These are phyloP conservation scores for Temnothorax unifasciatus DNA, from an alignment of 2,888 invertebrate genomes.

Conservation along the genomic window DNA sequence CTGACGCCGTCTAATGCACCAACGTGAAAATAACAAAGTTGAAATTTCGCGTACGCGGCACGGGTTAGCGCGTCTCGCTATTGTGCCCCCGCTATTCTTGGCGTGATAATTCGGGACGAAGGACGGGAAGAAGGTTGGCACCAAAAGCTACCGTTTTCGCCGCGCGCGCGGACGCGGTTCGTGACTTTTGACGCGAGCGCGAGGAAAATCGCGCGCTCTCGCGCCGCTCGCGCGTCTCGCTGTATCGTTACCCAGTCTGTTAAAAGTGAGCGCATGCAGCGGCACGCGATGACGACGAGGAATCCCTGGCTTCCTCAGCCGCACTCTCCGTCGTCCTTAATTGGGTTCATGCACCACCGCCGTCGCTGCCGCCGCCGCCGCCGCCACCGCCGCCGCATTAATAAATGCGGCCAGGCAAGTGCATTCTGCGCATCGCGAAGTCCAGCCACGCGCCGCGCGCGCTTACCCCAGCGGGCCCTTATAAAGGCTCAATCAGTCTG, in stretches of 20 bases:
- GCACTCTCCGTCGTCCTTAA: constrained; percentile 72
- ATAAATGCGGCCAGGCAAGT: constrained; percentile 80
- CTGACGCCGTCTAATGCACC: constrained; percentile 11
- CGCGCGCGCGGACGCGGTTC: constrained; percentile 30
- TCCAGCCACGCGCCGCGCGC: constrained; percentile 79
- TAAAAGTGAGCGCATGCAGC: constrained; percentile 51
- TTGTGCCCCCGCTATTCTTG: constrained; percentile 50
- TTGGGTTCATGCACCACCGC: constrained; percentile 73
- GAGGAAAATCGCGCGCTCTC: constrained; percentile 48
- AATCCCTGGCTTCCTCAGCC: constrained; percentile 70
- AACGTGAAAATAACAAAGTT: constrained; percentile 51
- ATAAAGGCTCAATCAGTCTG: constrained; percentile 82
- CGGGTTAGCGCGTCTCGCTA: constrained; percentile 36
- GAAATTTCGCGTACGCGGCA: constrained; percentile 40
- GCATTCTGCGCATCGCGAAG: constrained; percentile 82
- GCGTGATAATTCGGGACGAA: constrained; percentile 51
- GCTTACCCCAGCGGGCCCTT: constrained; percentile 78
- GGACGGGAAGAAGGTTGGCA: constrained; percentile 56
- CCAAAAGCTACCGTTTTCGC: constrained; percentile 47
- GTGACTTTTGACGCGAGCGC: constrained; percentile 50
- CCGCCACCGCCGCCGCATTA: constrained; percentile 69
- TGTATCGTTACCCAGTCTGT: background rate
- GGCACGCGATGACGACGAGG: constrained; percentile 66
- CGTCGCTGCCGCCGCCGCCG: constrained; percentile 61
- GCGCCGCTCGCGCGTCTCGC: constrained; percentile 2